Evolutionary conservation across 2,797 vertebrate genomes (phyloP), one percentile per base, ranked within the genome.

Genomic region (Passerculus sandwichensis): DNA sequence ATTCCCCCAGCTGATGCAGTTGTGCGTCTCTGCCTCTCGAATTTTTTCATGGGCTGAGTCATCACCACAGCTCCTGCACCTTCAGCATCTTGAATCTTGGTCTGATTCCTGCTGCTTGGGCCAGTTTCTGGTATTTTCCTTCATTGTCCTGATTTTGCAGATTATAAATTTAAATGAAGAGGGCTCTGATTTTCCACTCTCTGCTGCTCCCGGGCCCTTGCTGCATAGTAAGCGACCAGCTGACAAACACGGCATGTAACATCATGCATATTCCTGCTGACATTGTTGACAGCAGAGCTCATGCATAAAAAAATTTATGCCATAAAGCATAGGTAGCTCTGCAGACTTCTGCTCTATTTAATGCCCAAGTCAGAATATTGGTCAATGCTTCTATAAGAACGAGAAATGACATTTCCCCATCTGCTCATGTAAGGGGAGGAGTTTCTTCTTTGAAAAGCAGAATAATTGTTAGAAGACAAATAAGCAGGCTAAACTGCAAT

Each of bases 291-390:
- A 92, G 92, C 87, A 89, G 94, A 95, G 85, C 93, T 96, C 94
- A 96, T 95, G 94, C 81, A 94, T 94, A 61, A 95, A 93, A 88
- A 94, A 86, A 89, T 18, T 26, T 32, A 80, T 44, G 81, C 75
- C 72, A 72, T 93, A 88, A 93, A 96, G 78, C 62, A 69, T 72
- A 96, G 91, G 95, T 96, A 97, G 80, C 48, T 91, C 60, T 53
- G 59, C 60, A 60, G 93, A 92, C 91, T 97, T 96, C 95, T 97
- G 94, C 94, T 94, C 93, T 95, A 94, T 95, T 96, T 96, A 95
- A 75, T 89, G 79, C 87, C 56, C 44, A 92, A 88, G 62, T 85
- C 73, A 91, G 69, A 93, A 92, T 45, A 77, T 44, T 91, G 91
- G 92, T 92, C 87, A 96, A 84, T 95, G 75, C 85, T 94, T 32